phyloP scores from a whole-genome alignment of 1,140 invertebrate species.

The Drosophila auraria region DNA sequence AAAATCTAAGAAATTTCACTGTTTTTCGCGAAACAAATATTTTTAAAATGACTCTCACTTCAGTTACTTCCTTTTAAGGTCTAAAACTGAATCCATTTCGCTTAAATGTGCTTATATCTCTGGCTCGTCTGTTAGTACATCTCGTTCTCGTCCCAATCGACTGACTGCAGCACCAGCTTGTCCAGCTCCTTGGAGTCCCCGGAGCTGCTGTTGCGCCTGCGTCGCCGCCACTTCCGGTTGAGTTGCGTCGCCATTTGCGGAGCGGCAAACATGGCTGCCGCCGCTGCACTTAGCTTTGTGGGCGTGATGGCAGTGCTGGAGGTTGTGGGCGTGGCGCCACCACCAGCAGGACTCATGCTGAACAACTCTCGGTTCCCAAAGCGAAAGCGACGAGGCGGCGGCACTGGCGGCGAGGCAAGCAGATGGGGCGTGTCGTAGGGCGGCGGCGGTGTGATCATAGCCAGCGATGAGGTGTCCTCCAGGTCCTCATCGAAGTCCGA shows the following conservation, averaged over 20 bases:
- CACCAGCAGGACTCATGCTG: conserved; percentile 71
- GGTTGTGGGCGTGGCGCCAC: conserved; percentile 53
- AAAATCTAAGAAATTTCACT: background rate
- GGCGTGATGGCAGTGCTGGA: conserved; percentile 75
- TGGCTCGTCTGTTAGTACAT: conserved; percentile 65
- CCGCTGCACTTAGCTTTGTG: conserved; percentile 77
- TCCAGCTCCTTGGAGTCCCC: conserved; percentile 83
- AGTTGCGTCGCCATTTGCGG: conserved; percentile 77
- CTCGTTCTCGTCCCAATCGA: conserved; percentile 85
- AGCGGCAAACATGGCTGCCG: conserved; percentile 73
- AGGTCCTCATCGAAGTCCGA: conserved; percentile 46
- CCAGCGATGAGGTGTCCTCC: conserved; percentile 76
- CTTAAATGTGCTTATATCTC: conserved; percentile 6
- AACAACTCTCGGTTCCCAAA: conserved; percentile 79
- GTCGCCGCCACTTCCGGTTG: conserved; percentile 76
- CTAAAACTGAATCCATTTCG: background rate
- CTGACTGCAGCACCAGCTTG: conserved; percentile 82
- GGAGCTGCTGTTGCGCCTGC: conserved; percentile 82
- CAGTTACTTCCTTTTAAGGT: too few species aligned
- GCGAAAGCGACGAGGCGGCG: conserved; percentile 74
- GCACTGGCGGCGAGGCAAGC: conserved; percentile 37
- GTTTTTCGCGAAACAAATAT: background rate
- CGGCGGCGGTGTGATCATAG: conserved; percentile 82
- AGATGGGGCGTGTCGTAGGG: conserved; percentile 77
- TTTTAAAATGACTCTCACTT: background rate